Evolutionary conservation across 1,140 invertebrate species (phyloP).

Genomic region (Lucilia sericata): DNA sequence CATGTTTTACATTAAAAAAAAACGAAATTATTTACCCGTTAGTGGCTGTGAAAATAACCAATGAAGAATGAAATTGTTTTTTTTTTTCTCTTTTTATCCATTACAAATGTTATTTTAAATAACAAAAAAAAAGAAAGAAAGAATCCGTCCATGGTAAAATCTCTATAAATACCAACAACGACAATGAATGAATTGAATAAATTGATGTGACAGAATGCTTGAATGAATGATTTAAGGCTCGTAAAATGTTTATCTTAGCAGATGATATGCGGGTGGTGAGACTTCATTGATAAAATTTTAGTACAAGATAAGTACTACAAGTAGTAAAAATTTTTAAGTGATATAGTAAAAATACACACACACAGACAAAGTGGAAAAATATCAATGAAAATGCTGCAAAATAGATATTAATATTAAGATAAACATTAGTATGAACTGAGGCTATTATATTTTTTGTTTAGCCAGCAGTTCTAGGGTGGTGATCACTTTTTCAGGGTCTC

Average conservation of each 20-base stretch:
- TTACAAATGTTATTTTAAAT: neutral
- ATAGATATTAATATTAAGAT: too few relatives aligned
- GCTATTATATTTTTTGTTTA: too few relatives aligned
- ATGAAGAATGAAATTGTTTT: constrained; percentile 14
- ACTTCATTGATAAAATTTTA: too few relatives aligned
- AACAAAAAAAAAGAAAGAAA: neutral
- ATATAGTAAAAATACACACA: too few relatives aligned
- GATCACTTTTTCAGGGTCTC: too few relatives aligned
- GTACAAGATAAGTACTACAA: too few relatives aligned
- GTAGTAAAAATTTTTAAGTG: too few relatives aligned
- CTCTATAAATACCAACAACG: neutral
- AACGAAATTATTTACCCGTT: neutral
- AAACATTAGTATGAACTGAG: too few relatives aligned
- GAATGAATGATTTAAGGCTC: constrained; percentile 5
- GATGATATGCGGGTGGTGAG: too few relatives aligned
- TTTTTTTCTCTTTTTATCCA: neutral
- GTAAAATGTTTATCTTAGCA: neutral
- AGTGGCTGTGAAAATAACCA: neutral
- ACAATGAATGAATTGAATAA: neutral
- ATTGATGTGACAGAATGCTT: neutral
- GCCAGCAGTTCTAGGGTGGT: too few relatives aligned
- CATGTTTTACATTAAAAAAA: neutral
- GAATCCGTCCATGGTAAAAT: neutral
- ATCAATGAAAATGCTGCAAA: too few relatives aligned
- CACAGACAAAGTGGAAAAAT: too few relatives aligned